Evolutionary conservation across 2,888 invertebrate genomes (phyloP), one percentile per base, ranked within the genome.

Genomic region (Clivina fossor): DNA sequence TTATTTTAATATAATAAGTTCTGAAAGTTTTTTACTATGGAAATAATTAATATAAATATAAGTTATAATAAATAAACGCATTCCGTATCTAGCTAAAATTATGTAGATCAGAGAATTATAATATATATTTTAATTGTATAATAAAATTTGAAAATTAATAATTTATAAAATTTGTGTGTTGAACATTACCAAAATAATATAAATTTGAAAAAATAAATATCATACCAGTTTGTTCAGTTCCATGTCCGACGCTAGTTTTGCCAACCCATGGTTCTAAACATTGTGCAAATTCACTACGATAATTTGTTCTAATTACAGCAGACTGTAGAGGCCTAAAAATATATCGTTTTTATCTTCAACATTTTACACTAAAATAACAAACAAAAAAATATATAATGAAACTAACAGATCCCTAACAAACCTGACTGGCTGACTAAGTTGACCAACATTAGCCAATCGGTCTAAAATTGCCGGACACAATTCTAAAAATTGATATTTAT

Each of bases 401-500:
- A 16, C 16, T 24, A 38, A 32, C 18, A 18, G 20, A 22, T 16
- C n/a, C 20, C 8, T 2, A 40, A 41, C 60, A 64, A 67, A 78
- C 79, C 81, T 77, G 33, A 81, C 76, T 0, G 82, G 80, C 66
- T 82, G 80, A 40, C 81, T 81, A 28, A 84, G 74, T 64, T 84
- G 83, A 1, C 84, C 82, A 8, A 86, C 84, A 13, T 82, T 79
- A 38, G 80, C 76, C 49, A 86, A 71, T 41, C 86, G 74, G 60
- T 85, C 85, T 65, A 86, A 80, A 71, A 86, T 76, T 2, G 80
- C 80, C 65, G 83, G 84, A 15, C 82, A 84, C 55, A 86, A 71
- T 66, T 85, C 86, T 41, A 88, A 76, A 69, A 88, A 86, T 68
- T 88, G 87, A 66, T 85, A 84, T 68, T 86, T 86, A 63, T 84